Conservation (phyloP, 2,113 vertebrate genomes). For the Phodopus roborovskii region DNA sequence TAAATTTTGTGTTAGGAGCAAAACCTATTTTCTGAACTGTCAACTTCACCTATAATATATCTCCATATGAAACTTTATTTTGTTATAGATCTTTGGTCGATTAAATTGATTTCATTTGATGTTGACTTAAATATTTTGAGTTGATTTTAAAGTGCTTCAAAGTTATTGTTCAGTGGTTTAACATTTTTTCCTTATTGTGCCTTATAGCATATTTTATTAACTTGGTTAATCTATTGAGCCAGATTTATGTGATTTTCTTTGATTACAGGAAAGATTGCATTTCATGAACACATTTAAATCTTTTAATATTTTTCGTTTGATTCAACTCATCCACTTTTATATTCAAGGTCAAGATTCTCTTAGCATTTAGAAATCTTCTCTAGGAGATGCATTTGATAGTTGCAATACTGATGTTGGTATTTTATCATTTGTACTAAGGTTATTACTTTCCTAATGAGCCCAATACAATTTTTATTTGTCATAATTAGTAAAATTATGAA, state of each 20-base stretch:
- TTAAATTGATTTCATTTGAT: not conserved
- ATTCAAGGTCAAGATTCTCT: not conserved
- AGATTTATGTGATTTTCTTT: not conserved
- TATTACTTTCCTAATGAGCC: not conserved
- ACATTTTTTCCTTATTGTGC: not conserved
- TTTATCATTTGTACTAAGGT: not conserved
- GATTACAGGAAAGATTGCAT: not conserved
- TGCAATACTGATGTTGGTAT: not conserved
- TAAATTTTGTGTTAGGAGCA: not conserved
- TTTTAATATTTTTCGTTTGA: not conserved
- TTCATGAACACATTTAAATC: not conserved
- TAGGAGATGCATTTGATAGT: not conserved
- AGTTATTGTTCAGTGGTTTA: not conserved
- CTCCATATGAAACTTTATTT: not conserved
- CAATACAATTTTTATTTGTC: not conserved
- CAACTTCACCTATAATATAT: not conserved
- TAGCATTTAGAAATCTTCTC: not conserved
- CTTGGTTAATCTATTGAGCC: not conserved
- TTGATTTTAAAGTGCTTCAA: not conserved
- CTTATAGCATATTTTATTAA: not conserved
- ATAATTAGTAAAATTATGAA: constrained; percentile 6
- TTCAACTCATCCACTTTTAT: not conserved
- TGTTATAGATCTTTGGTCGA: not conserved
- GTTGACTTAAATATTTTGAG: not conserved
- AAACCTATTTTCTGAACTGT: not conserved